These are phyloP conservation scores for Trachelipus rathkii DNA, from an alignment of 1,140 invertebrate genomes.

Conservation along the genomic window DNA sequence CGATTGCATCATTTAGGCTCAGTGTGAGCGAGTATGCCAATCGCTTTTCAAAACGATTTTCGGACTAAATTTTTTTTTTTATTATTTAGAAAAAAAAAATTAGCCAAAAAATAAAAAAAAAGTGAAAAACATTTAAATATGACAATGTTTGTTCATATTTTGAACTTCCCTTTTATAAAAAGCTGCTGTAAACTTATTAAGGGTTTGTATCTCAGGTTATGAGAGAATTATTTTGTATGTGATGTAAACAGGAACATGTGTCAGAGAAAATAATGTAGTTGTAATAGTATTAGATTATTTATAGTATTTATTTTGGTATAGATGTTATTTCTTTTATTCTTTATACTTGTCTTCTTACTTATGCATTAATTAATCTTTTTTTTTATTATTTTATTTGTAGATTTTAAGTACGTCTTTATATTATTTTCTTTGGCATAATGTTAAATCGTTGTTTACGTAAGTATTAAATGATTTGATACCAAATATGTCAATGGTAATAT, in stretches of 20 bases:
- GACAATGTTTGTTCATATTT: background rate
- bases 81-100: background rate
- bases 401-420: background rate
- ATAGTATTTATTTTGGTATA: slow-evolving; percentile 6
- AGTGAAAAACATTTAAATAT: background rate
- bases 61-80: background rate
- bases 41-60: background rate
- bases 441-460: background rate
- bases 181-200: background rate
- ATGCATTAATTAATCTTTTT: background rate
- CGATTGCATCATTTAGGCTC: slow-evolving; percentile 1
- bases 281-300: background rate
- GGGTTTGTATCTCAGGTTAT: slow-evolving; percentile 6
- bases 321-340: background rate
- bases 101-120: background rate
- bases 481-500: slow-evolving; percentile 5
- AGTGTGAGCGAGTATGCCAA: background rate
- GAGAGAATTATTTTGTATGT: background rate
- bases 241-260: background rate
- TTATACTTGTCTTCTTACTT: background rate
- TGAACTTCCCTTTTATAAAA: background rate
- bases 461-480: background rate
- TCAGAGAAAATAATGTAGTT: background rate
- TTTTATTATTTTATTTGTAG: background rate
- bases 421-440: background rate